Conservation (phyloP, 1,140 invertebrate genomes). For the Ephestia elutella region DNA sequence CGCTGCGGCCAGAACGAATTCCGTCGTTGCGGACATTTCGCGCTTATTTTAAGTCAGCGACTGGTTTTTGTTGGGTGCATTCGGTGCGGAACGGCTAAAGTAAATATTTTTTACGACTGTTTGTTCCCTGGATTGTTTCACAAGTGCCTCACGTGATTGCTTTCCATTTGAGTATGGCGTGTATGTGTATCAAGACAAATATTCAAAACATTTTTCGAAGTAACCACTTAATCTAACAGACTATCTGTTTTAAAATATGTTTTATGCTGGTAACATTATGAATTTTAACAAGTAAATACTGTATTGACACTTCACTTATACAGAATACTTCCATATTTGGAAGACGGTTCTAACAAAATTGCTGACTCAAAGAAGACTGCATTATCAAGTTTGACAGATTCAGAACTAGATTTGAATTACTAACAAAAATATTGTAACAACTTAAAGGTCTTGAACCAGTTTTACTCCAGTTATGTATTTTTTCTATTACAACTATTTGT, state of each 20-base stretch:
- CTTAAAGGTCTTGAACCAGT: too few relatives aligned
- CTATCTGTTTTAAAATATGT: not conserved
- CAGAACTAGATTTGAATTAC: too few relatives aligned
- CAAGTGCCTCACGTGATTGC: constrained; percentile 2
- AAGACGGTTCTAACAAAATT: too few relatives aligned
- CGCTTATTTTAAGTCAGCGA: constrained; percentile 12
- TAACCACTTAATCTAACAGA: not conserved
- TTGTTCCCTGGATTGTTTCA: constrained; percentile 13
- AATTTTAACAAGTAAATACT: not conserved
- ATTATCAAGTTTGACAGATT: too few relatives aligned
- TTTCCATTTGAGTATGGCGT: not conserved
- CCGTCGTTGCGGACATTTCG: constrained; percentile 12
- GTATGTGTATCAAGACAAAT: not conserved
- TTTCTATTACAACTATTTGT: too few relatives aligned
- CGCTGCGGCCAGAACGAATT: constrained; percentile 6
- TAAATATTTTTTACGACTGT: constrained; percentile 15
- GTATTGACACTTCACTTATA: too few relatives aligned
- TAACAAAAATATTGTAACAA: too few relatives aligned
- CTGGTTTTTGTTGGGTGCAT: constrained; percentile 11
- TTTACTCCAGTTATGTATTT: too few relatives aligned
- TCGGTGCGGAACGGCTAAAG: constrained; percentile 10
- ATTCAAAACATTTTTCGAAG: constrained; percentile 2
- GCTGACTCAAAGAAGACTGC: too few relatives aligned
- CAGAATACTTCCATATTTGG: too few relatives aligned
- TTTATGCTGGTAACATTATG: not conserved